Evolutionary conservation across 2,113 vertebrate species (phyloP), one percentile per base, ranked within the genome.

Genomic region (Numenius arquata): DNA sequence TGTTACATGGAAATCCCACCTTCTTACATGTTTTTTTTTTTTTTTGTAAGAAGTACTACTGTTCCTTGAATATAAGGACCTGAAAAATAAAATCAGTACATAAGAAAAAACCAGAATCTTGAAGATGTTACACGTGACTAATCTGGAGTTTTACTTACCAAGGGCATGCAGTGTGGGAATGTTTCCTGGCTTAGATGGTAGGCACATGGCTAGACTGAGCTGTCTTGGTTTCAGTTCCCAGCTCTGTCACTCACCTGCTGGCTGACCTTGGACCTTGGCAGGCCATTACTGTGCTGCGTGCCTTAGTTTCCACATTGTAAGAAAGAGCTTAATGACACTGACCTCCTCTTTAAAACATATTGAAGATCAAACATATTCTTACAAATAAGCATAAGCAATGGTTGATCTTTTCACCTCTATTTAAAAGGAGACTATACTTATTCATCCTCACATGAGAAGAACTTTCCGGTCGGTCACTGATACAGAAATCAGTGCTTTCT

Each of bases 381-480:
- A 6, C 16, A 30, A 75, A 29, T 47, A 41, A 1, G 32, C 61
- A 32, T 22, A 26, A 93, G 70, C 47, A 72, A 6, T 0, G 2
- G 20, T 18, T 88, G 62, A 5, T 88, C 62, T 78, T 67, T 80
- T n/a, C n/a, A 55, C 26, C n/a, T 63, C 25, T 85, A 0, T 67
- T 71, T 68, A 15, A 81, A 50, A 81, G 32, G 43, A 85, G 32
- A 36, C 30, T 12, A 2, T 3, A 26, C 4, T 6, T 19, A 15
- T 88, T 85, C 9, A 21, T 63, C 38, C 14, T 65, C 61, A 26
- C 22, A 5, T 3, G 17, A 45, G 75, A 61, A 19, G 23, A 68
- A 8, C 41, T 74, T 85, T 72, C 66, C 8, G 5, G 13, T 45
- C 0, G 0, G 29, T 72, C 56, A 13, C n/a, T 23, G 70, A 15